Base-by-base conservation (phyloP, 2,113 vertebrate species). In the Syrmaticus mikado region DNA sequence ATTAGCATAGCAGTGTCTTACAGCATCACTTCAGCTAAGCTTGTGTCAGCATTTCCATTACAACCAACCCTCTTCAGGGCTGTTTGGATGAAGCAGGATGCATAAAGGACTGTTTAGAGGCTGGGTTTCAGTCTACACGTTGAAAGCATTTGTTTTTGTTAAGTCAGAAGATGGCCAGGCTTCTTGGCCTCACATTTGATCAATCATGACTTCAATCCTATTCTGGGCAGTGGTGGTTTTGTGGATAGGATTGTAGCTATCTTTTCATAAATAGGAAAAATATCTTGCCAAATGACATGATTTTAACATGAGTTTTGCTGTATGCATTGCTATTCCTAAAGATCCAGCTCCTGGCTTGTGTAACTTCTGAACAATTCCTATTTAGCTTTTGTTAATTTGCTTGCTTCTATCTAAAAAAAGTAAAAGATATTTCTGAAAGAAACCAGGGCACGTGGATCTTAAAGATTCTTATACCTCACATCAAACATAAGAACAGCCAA, bases 21-120 rank as follows among this genome's bases (percentile, higher is more conserved):
- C 79, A 92, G 70, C 80, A 90, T 86, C 82, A 82, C 24, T 75
- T 38, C 66, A 92, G 76, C 70, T 91, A 81, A 78, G 79, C 48
- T 86, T 75, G 61, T 90, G 87, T 94, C 87, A 94, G 87, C 70
- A 88, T 78, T 95, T 94, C 87, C 82, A 58, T 58, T 95, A 85
- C 76, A 72, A 81, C 61, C 13, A 88, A 74, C 46, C 30, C 57
- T 94, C 82, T 67, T 91, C 68, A 78, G 72, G 40, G 65, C 48
- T 75, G 55, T 60, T 87, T 85, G 82, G 57, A 90, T 57, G 65
- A 90, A 81, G 65, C 5, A 85, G 65, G 48, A 81, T 71, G 34
- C 70, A 16, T 62, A 82, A 76, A 91, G 75, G 45, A 60, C 79
- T 68, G 46, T 77, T 91, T 36, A 58, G 60, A 43, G 30, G 19